Evolutionary conservation across 2,797 vertebrate species (phyloP).

Genomic region (Parauchenoglanis ngamensis): DNA sequence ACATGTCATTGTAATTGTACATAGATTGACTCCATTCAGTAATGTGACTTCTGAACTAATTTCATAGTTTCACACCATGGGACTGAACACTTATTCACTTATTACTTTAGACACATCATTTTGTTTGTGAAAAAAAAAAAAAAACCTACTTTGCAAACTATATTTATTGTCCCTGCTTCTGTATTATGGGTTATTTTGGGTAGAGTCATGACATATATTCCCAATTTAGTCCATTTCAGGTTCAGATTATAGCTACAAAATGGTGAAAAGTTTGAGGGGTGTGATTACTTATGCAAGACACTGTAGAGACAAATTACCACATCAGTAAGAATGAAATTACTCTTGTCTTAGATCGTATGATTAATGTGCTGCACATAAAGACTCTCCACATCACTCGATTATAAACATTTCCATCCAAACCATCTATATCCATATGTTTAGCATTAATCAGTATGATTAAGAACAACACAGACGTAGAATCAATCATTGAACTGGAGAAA

Average conservation of each 20-base stretch:
- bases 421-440: slow-evolving; percentile 33
- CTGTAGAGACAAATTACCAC: slow-evolving; percentile 46
- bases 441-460: slow-evolving; percentile 16
- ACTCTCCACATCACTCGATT: slow-evolving; percentile 53
- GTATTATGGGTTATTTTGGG: not conserved
- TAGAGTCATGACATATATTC: not conserved
- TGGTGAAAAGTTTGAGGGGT: not conserved
- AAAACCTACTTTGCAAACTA: not conserved
- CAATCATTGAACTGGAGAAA: not conserved
- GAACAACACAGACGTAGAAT: not conserved
- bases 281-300: not conserved
- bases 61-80: not conserved
- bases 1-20: not conserved
- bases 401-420: not conserved
- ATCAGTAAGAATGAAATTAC: slow-evolving; percentile 60
- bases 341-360: slow-evolving; percentile 69
- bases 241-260: not conserved
- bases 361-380: slow-evolving; percentile 67
- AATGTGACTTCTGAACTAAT: not conserved
- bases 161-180: not conserved
- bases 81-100: not conserved
- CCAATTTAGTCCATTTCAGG: not conserved
- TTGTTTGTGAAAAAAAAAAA: too few relatives aligned
- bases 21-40: not conserved
- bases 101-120: too few relatives aligned